These are phyloP conservation scores for Gonioctena quinquepunctata DNA, from an alignment of 1,140 invertebrate species.

Conservation along the genomic window DNA sequence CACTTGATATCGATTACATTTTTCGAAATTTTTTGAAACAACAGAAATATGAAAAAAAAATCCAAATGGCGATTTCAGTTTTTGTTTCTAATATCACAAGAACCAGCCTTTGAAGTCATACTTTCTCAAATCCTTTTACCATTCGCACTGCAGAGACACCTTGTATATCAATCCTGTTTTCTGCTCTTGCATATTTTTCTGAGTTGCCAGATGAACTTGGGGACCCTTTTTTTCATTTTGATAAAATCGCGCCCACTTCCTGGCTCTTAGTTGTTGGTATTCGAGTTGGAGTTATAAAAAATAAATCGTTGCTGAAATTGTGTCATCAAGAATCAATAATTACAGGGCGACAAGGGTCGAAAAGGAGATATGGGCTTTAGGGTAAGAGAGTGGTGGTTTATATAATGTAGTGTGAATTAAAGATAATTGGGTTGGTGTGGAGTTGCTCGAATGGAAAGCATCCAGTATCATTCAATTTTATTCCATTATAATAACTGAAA, in stretches of 20 bases:
- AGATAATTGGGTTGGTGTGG: conserved; percentile 12
- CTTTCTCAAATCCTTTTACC: too few relatives aligned
- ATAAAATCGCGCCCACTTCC: background rate
- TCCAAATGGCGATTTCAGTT: too few relatives aligned
- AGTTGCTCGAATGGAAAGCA: background rate
- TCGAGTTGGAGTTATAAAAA: background rate
- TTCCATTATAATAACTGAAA: too few relatives aligned
- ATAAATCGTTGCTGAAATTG: background rate
- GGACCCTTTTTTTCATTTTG: background rate
- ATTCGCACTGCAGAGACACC: too few relatives aligned
- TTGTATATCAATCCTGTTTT: background rate
- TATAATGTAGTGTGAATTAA: conserved; percentile 16
- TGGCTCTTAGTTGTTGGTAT: background rate
- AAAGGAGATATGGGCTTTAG: conserved; percentile 69
- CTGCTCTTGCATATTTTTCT: background rate
- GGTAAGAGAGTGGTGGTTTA: conserved; percentile 61
- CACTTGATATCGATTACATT: too few relatives aligned
- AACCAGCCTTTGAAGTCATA: too few relatives aligned
- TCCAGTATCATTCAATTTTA: conserved; percentile 18
- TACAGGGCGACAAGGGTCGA: conserved; percentile 70
- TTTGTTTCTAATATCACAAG: too few relatives aligned
- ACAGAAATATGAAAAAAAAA: too few relatives aligned
- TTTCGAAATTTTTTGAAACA: too few relatives aligned
- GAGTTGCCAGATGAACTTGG: background rate
- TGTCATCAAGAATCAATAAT: conserved; percentile 46